phyloP scores from a whole-genome alignment of 2,797 vertebrate species.

The Peromyscus aztecus region DNA sequence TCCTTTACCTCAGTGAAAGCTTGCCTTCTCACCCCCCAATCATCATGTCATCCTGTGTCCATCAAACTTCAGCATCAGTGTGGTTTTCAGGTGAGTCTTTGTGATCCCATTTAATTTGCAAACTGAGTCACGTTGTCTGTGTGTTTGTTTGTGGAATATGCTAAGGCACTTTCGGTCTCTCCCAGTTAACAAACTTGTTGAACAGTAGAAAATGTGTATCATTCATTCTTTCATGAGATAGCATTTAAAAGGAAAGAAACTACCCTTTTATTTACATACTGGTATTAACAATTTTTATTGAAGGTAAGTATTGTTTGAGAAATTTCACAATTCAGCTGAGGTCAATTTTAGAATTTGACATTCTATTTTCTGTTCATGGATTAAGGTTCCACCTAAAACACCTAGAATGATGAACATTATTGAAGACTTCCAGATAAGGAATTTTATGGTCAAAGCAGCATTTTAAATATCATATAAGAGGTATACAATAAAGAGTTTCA shows the following conservation, averaged over 20 bases:
- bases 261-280: not conserved
- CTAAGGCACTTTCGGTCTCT: conserved; percentile 79
- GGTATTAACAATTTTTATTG: not conserved
- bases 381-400: not conserved
- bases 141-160: conserved; percentile 62
- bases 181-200: conserved; percentile 78
- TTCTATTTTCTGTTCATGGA: not conserved
- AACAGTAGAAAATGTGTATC: conserved; percentile 58
- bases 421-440: not conserved
- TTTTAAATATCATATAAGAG: not conserved
- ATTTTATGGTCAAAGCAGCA: not conserved
- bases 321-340: not conserved
- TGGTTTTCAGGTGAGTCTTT: conserved; percentile 72
- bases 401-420: not conserved
- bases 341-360: not conserved
- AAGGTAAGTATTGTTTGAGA: not conserved
- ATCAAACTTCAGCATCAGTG: not conserved
- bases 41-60: not conserved
- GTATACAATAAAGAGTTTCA: not conserved
- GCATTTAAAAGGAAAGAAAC: conserved; percentile 68
- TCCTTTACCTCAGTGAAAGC: not conserved
- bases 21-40: not conserved
- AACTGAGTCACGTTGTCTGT: not conserved
- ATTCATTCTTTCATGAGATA: conserved; percentile 71
- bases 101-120: conserved; percentile 67